Percentiles rank a stretch among this genome's conserved stretches.
phyloP scores from a whole-genome alignment of 1,140 invertebrate species.

The Scaptomyza graminum region DNA sequence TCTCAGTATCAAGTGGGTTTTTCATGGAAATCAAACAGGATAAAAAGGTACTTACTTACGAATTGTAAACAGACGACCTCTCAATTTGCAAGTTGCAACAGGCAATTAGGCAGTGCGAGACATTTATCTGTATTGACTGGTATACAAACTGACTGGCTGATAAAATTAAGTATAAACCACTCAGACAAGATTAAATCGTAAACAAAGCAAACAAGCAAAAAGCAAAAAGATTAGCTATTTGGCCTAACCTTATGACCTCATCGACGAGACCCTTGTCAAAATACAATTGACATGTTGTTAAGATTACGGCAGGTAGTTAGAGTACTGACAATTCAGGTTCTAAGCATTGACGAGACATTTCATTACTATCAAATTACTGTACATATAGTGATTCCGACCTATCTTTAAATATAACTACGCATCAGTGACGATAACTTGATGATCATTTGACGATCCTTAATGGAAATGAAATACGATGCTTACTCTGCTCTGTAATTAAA shows the following conservation, averaged over 20 bases:
- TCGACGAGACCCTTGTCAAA: slow-evolving; percentile 8
- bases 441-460: slow-evolving; percentile 13
- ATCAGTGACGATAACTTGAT: slow-evolving; percentile 3
- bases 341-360: not conserved
- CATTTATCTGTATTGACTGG: slow-evolving; percentile 3
- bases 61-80: too few relatives aligned
- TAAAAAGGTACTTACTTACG: slow-evolving; percentile 6
- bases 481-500: slow-evolving; percentile 11
- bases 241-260: slow-evolving; percentile 30
- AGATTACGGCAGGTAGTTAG: not conserved
- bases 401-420: not conserved
- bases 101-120: slow-evolving; percentile 16
- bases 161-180: slow-evolving; percentile 11
- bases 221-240: not conserved
- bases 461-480: slow-evolving; percentile 13
- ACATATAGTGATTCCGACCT: not conserved
- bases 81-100: not conserved
- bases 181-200: slow-evolving; percentile 19
- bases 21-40: slow-evolving; percentile 2
- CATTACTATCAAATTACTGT: not conserved
- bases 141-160: slow-evolving; percentile 14
- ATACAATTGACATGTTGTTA: slow-evolving; percentile 3
- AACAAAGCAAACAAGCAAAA: slow-evolving; percentile 20
- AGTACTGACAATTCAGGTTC: not conserved
- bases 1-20: slow-evolving; percentile 16